Evolutionary conservation across 2,113 vertebrate species (phyloP), one percentile per base, ranked within the genome.

Genomic region (Dipodomys spectabilis): DNA sequence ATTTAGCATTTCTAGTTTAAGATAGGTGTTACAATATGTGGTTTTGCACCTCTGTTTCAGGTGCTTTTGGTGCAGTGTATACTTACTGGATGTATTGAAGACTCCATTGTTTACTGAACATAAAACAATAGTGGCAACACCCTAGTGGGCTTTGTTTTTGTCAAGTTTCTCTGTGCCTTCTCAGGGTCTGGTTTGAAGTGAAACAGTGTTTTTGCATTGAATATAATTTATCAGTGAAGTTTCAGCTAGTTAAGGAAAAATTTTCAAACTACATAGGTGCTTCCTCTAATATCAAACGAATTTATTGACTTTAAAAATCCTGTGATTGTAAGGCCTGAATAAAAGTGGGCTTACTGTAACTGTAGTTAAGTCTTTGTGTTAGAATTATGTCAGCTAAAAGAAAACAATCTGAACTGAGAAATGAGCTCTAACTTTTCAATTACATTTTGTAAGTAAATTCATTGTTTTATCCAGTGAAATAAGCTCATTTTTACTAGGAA

Each of bases 121-220:
- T 93, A 80, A 75, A 97, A 92, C 93, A 95, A 12, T 85, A 94
- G 97, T 86, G 97, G 96, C 97, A 97, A 77, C 60, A 53, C 72
- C 83, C 82, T 12, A 6, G 1, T 27, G 19, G 64, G 62, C 39
- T 93, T 95, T 74, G 75, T 73, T n/a, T 75, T 93, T 74, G 60
- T 84, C 4, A 71, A 18, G 13, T 53, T 13, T 74, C 78, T 90
- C 64, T 1, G 39, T 92, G 92, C 92, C 73, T 97, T 96, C 71
- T 94, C 39, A 78, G 35, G 86, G 93, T 92, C 68, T 87, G 62
- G 65, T 2, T 23, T 84, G 71, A 93, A 77, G 20, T 49, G 5
- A 49, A 96, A 72, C 3, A 83, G 64, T 74, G 57, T 84, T 45
- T 32, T 64, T 49, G 1, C 78, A 80, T 64, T 67, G 78, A 74